phyloP scores from a whole-genome alignment of 2,797 vertebrate species.

The Tapirus indicus region DNA sequence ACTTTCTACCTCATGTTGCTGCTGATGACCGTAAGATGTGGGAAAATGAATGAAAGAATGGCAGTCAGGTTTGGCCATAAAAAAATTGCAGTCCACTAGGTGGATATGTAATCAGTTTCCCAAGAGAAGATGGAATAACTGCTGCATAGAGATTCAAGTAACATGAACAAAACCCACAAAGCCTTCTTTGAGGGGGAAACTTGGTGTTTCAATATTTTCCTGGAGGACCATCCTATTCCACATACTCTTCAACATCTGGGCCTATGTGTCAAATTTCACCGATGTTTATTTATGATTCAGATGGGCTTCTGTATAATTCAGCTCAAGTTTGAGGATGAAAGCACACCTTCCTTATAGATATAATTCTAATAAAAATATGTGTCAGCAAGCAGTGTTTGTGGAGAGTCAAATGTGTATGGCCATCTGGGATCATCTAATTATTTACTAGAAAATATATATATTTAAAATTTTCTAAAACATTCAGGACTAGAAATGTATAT shows the following conservation, averaged over 20 bases:
- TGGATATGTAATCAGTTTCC: not conserved
- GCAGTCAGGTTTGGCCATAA: not conserved
- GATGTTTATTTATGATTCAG: not conserved
- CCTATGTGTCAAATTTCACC: not conserved
- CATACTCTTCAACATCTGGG: not conserved
- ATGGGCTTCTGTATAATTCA: not conserved
- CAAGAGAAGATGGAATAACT: not conserved
- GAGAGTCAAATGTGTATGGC: not conserved
- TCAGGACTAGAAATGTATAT: not conserved
- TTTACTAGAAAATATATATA: slow-evolving; percentile 2
- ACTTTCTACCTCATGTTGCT: not conserved
- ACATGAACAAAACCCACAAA: not conserved
- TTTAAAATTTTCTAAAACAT: slow-evolving; percentile 33
- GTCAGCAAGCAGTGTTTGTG: not conserved
- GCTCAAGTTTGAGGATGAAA: not conserved
- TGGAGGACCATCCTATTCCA: not conserved
- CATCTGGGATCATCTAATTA: slow-evolving; percentile 28
- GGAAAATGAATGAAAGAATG: not conserved
- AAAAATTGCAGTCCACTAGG: not conserved
- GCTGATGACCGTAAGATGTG: not conserved
- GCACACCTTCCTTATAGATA: not conserved
- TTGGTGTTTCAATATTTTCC: not conserved
- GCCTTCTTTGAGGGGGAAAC: not conserved
- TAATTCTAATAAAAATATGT: slow-evolving; percentile 44
- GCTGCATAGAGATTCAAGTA: not conserved